A percentile compares a stretch with the other conserved stretches of the same genome.
phyloP scores from a whole-genome alignment of 2,113 vertebrate species.

The Poeciliopsis prolifica region DNA sequence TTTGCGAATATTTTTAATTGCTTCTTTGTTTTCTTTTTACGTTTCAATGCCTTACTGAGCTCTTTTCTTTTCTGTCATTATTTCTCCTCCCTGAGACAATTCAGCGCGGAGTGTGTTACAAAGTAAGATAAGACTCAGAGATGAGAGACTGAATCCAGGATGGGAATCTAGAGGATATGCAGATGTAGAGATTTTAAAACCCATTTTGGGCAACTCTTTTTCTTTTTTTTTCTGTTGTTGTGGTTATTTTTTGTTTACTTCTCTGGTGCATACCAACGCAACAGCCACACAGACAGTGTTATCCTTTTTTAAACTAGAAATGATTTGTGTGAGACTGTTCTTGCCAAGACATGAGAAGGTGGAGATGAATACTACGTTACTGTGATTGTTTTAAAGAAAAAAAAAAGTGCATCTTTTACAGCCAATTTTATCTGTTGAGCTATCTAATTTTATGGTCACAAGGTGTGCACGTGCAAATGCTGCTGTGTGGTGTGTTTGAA shows the following conservation, averaged over 20 bases:
- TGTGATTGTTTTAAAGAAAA: slow-evolving; percentile 84
- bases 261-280: slow-evolving; percentile 70
- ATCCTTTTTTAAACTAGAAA: slow-evolving; percentile 63
- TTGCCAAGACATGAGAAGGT: slow-evolving; percentile 63
- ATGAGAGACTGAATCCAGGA: slow-evolving; percentile 69
- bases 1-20: slow-evolving; percentile 76
- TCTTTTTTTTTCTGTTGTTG: slow-evolving; percentile 29
- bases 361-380: slow-evolving; percentile 79
- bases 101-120: slow-evolving; percentile 61
- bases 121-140: slow-evolving; percentile 57
- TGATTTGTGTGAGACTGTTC: slow-evolving; percentile 74
- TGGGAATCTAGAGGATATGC: slow-evolving; percentile 60
- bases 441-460: slow-evolving; percentile 76
- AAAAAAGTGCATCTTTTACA: slow-evolving; percentile 83
- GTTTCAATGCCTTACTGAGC: slow-evolving; percentile 84
- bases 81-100: slow-evolving; percentile 75
- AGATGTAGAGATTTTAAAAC: slow-evolving; percentile 68
- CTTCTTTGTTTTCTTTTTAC: slow-evolving; percentile 73
- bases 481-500: slow-evolving; percentile 69
- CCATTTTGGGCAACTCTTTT: slow-evolving; percentile 49
- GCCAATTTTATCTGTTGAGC: slow-evolving; percentile 78
- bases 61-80: slow-evolving; percentile 66
- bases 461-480: slow-evolving; percentile 73
- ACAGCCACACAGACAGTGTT: slow-evolving; percentile 59
- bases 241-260: slow-evolving; percentile 31